These are phyloP conservation scores for Ceratosolen solmsi DNA, from an alignment of 1,140 invertebrate species.

Conservation along the genomic window DNA sequence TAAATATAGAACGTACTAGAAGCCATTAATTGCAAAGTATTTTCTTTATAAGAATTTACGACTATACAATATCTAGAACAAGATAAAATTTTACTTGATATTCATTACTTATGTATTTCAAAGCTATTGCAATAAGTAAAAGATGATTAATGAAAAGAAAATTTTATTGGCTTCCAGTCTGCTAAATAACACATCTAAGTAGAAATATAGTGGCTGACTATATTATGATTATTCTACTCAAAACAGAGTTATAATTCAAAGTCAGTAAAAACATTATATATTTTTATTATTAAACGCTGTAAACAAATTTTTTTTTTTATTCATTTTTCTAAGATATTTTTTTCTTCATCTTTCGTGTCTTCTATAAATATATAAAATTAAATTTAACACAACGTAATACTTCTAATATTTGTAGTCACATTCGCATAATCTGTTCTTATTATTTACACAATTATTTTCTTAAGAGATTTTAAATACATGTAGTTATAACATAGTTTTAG, in stretches of 20 bases:
- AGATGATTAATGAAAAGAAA: neutral
- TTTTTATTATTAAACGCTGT: neutral
- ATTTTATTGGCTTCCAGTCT: neutral
- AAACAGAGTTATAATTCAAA: neutral
- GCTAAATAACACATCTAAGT: neutral
- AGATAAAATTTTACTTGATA: no score
- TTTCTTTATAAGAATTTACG: no score
- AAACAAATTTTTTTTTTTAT: neutral
- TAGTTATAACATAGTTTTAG: no score
- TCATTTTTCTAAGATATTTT: no score
- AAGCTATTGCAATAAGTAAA: neutral
- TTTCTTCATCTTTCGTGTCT: neutral
- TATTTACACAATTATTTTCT: no score
- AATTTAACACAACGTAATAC: no score
- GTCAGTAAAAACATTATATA: neutral
- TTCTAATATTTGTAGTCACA: no score
- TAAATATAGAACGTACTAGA: no score
- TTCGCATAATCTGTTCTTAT: no score
- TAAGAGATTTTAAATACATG: no score
- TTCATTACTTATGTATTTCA: neutral
- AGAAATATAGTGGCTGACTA: neutral
- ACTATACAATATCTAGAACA: no score
- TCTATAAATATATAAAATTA: neutral
- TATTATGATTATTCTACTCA: neutral
- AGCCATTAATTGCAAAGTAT: no score